Evolutionary conservation across 2,113 vertebrate genomes (phyloP), one percentile per base, ranked within the genome.

Genomic region (Siphamia tubifer): DNA sequence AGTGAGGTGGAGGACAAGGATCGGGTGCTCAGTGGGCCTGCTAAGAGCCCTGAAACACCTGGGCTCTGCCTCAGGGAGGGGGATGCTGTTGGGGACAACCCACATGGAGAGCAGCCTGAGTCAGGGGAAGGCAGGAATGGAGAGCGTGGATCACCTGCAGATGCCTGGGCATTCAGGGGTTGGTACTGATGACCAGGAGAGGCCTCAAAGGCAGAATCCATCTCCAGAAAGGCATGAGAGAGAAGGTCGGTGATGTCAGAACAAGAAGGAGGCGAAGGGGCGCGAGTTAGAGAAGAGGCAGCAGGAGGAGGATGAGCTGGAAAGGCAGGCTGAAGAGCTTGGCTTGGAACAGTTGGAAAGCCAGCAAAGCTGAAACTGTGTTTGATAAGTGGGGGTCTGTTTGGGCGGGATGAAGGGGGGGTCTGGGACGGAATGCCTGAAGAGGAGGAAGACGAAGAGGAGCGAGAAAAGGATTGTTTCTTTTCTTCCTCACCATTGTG

Each of bases 281-380:
- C 86, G 1, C 85, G 74, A 0, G 84, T 83, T 1, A 84, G 66
- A 20, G 87, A 24, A 34, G 82, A 75, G 4, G 87, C 87, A 1
- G 87, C 28, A 0, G 84, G 0, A 1, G 86, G 87, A 0, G 84
- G 43, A 0, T 56, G 30, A 27, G 82, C 66, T 10, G 73, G 31
- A 0, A 86, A 70, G 10, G 48, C n/a, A 2, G 82, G 24, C 63
- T 79, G 0, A 53, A 80, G 16, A 83, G 76, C 7, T 3, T 54
- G 86, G 45, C 36, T 89, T 9, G 83, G 83, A 19, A 70, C 60
- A 0, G 91, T 90, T 5, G 95, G 93, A 62, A 96, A 90, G 30
- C 95, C 95, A 0, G 93, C 85, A 20, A 94, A 96, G 80, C 95
- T 96, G 84, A 96, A 79, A 68, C 94, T 96, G 68, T 95, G 95